These are phyloP conservation scores for Carlito syrichta DNA, from an alignment of 2,113 vertebrate genomes.

Conservation along the genomic window DNA sequence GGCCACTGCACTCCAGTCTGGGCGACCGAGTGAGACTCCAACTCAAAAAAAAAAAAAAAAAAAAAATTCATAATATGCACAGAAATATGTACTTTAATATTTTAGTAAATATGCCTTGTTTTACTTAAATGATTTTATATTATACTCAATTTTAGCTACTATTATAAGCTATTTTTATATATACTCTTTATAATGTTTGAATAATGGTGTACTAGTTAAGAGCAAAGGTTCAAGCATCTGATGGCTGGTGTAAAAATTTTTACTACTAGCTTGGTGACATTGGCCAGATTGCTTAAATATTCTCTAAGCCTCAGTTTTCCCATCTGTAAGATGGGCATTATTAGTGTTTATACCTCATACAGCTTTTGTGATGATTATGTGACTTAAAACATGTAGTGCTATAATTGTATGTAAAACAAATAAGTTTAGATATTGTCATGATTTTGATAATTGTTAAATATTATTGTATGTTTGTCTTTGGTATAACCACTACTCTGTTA, in stretches of 20 bases:
- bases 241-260: background rate
- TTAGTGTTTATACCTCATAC: background rate
- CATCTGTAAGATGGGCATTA: background rate
- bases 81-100: background rate
- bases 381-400: background rate
- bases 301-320: background rate
- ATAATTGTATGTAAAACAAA: background rate
- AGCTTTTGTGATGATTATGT: background rate
- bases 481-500: background rate
- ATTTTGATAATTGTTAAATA: background rate
- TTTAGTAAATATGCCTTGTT: background rate
- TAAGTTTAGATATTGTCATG: background rate
- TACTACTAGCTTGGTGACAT: background rate
- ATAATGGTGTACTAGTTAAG: background rate
- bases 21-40: no score
- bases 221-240: background rate
- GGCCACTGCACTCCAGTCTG: no score
- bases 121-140: background rate
- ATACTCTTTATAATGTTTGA: background rate
- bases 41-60: no score
- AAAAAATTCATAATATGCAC: background rate
- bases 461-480: background rate
- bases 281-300: background rate
- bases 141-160: background rate
- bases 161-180: background rate